phyloP scores from a whole-genome alignment of 2,113 vertebrate species.

The Brachionichthys hirsutus region DNA sequence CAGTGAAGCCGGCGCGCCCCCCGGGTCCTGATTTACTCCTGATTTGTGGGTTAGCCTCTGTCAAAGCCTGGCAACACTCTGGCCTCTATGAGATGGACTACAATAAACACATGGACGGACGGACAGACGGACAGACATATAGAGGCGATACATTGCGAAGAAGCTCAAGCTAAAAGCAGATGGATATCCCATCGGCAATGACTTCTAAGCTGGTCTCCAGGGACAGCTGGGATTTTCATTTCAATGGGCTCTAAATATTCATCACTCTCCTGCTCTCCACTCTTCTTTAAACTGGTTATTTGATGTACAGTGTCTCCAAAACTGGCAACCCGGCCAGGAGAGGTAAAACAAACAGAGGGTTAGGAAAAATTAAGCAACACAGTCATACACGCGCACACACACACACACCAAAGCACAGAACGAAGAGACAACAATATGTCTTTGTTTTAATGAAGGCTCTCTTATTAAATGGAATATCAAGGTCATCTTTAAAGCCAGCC shows the following conservation, averaged over 20 bases:
- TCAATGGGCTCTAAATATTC: conserved; percentile 83
- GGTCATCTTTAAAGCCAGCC: conserved; percentile 53
- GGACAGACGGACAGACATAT: conserved; percentile 39
- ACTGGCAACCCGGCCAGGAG: conserved; percentile 57
- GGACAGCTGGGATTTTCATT: conserved; percentile 79
- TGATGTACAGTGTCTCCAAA: conserved; percentile 43
- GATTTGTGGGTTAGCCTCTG: conserved; percentile 73
- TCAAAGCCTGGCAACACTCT: conserved; percentile 68
- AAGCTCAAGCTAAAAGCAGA: conserved; percentile 73
- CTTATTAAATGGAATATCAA: conserved; percentile 73
- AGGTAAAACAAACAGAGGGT: conserved; percentile 55
- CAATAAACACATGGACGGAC: conserved; percentile 28
- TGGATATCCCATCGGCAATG: conserved; percentile 77
- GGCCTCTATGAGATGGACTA: conserved; percentile 41
- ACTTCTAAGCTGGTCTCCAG: conserved; percentile 75
- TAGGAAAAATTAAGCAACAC: conserved; percentile 33
- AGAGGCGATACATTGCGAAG: conserved; percentile 22
- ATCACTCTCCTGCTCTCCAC: conserved; percentile 71
- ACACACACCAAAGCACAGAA: conserved; percentile 33
- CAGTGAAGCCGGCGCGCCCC: conserved; percentile 73
- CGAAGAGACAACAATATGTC: conserved; percentile 59
- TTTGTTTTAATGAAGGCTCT: conserved; percentile 68
- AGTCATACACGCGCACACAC: conserved; percentile 3
- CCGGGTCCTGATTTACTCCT: conserved; percentile 71
- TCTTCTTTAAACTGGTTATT: conserved; percentile 63